Evolutionary conservation across 2,797 vertebrate genomes (phyloP).

Genomic region (Hybognathus amarus): DNA sequence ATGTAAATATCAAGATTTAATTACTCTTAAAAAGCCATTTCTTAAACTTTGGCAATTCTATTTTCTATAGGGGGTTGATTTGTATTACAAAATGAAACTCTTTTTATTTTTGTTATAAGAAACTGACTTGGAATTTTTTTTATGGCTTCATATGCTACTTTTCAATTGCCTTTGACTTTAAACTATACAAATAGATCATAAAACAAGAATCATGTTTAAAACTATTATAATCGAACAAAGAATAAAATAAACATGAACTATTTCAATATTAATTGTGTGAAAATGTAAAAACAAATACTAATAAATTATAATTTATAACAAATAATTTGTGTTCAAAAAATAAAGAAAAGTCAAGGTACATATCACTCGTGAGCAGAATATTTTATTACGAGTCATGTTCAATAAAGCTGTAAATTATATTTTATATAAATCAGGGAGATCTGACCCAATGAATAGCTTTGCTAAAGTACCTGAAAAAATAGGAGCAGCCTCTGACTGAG

Average conservation of each 20-base stretch:
- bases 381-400: background rate
- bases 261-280: background rate
- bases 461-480: constrained; percentile 90
- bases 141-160: background rate
- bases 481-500: constrained; percentile 95
- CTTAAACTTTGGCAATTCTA: background rate
- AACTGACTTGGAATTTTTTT: background rate
- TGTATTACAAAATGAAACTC: background rate
- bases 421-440: background rate
- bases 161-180: background rate
- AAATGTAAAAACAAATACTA: background rate
- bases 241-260: background rate
- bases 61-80: background rate
- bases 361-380: background rate
- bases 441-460: background rate
- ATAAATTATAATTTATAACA: background rate
- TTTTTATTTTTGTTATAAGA: background rate
- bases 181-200: background rate
- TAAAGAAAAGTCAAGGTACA: background rate
- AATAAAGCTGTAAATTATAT: background rate
- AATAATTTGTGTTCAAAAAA: background rate
- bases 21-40: background rate
- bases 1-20: background rate
- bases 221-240: background rate
- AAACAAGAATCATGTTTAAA: background rate